Conservation (phyloP, 2,888 invertebrate genomes). For the Lepidonotus clava region DNA sequence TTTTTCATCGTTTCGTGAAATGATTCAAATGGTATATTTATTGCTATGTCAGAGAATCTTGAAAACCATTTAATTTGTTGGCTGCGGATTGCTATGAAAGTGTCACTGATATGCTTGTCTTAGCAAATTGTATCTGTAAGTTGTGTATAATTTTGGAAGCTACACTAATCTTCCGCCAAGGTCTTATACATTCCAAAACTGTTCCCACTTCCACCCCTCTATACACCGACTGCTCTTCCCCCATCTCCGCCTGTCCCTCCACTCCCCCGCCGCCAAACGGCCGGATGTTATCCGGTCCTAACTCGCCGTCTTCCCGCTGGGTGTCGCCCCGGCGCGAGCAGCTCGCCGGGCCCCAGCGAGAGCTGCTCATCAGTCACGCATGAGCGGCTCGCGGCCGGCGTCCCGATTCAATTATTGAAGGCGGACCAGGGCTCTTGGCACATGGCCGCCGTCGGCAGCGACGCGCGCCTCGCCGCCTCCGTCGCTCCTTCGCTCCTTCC, state of each 20-base stretch:
- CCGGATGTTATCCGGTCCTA: not conserved
- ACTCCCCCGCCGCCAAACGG: not conserved
- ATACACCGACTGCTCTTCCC: not conserved
- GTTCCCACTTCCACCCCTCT: not conserved
- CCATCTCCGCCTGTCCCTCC: not conserved
- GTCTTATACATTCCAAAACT: no score
- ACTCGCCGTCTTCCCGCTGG: not conserved
- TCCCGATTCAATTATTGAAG: not conserved
- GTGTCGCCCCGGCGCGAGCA: not conserved
- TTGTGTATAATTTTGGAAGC: no score
- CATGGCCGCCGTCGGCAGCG: not conserved
- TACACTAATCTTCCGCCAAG: no score
- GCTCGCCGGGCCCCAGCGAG: no score
- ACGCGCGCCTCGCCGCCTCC: not conserved
- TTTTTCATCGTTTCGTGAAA: no score
- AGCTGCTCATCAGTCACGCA: conserved; percentile 17
- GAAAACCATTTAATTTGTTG: no score
- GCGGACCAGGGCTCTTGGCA: not conserved
- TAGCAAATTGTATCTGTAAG: no score
- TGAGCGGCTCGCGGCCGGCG: not conserved
- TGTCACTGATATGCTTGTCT: no score
- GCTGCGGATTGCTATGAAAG: no score
- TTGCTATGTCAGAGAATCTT: no score
- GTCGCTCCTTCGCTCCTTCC: no score
- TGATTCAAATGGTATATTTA: no score